phyloP scores from a whole-genome alignment of 2,888 invertebrate species.

The Netelia fuscicornis region DNA sequence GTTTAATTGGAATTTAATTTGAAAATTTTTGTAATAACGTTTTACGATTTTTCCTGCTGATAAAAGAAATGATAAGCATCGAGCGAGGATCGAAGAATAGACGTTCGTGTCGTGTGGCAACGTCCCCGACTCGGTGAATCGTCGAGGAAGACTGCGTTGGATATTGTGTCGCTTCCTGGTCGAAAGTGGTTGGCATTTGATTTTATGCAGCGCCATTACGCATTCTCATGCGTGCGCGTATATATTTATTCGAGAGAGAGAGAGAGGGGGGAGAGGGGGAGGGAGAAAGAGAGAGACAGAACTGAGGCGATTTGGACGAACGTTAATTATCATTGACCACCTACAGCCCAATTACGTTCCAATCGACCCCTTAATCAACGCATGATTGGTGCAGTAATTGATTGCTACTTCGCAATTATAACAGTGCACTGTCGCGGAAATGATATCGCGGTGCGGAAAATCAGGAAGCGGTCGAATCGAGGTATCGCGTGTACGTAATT shows the following conservation, averaged over 20 bases:
- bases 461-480: conserved; percentile 71
- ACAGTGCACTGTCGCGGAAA: conserved; percentile 81
- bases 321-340: conserved; percentile 84
- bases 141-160: conserved; percentile 71
- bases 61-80: too few species aligned
- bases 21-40: too few species aligned
- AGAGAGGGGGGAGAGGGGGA: too few species aligned
- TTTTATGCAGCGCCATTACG: conserved; percentile 81
- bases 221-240: conserved; percentile 69
- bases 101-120: too few species aligned
- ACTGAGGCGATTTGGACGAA: conserved; percentile 80
- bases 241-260: background rate
- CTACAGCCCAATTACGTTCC: conserved; percentile 84
- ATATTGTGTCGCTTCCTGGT: conserved; percentile 81
- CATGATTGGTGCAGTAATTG: conserved; percentile 85
- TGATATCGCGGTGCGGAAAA: conserved; percentile 76
- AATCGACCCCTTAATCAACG: conserved; percentile 85
- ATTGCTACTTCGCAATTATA: conserved; percentile 85
- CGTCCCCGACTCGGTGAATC: too few species aligned
- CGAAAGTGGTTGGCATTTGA: conserved; percentile 80
- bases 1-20: too few species aligned
- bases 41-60: too few species aligned
- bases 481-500: conserved; percentile 70
- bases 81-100: too few species aligned
- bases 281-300: background rate